Evolutionary conservation across 2,113 vertebrate genomes (phyloP), one percentile per base, ranked within the genome.

Genomic region (Pan paniscus): DNA sequence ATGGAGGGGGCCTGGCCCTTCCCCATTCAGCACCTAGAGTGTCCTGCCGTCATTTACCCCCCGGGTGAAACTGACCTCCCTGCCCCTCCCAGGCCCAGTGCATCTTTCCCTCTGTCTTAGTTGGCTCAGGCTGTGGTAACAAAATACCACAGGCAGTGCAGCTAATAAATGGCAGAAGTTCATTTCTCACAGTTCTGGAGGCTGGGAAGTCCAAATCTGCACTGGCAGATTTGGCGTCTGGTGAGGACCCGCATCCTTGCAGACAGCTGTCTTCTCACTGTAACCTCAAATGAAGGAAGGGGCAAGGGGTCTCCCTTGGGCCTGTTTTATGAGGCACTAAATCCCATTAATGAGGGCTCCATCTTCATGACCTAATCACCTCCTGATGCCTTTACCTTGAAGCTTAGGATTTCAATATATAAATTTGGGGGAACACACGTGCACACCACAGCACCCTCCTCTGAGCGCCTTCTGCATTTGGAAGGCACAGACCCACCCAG

Each of bases 31-130:
- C n/a, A 13, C 1, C 2, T 30, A 1, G 0, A 5, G 64, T 8
- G 6, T 8, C 1, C 17, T 0, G 7, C 75, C 0, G 4, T 14
- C 14, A 8, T 73, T 38, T 5, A 8, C 5, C 35, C 0, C 0
- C 57, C 0, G 11, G 3, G 25, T 9, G 43, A 8, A 2, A 23
- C 10, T 17, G 22, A 23, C 48, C 27, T 35, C 16, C n/a, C 75
- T 4, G 6, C 27, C 50, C 13, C 2, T 22, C 9, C 67, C 14
- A 13, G 48, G 32, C 32, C 79, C 6, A 1, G 2, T 0, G 7
- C 1, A 8, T 18, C 50, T 22, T 27, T 35, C 27, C 79, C 27
- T 68, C 57, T 35, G 14, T 14, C n/a, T 27, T 20, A 1, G 23
- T 18, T 38, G n/a, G n/a, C 7, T 64, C 20, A 1, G 55, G 68